These are phyloP conservation scores for Chaetops frenatus DNA, from an alignment of 2,113 vertebrate genomes.

Conservation along the genomic window DNA sequence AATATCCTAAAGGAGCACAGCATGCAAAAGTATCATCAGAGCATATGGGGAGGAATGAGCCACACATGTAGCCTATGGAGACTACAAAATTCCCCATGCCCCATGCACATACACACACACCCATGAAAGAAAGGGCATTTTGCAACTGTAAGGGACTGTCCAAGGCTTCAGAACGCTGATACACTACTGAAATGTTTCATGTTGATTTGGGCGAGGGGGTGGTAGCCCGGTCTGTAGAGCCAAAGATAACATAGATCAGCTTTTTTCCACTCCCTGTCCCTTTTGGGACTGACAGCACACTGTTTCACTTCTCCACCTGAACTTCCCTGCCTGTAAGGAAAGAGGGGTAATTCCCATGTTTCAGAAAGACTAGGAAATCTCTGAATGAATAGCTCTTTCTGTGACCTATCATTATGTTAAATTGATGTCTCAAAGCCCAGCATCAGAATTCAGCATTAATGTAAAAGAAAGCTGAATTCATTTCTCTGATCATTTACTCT, in stretches of 20 bases:
- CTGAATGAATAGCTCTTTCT: not conserved
- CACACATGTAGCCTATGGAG: not conserved
- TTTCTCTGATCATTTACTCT: not conserved
- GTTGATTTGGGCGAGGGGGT: not conserved
- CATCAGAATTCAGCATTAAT: not conserved
- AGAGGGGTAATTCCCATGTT: not conserved
- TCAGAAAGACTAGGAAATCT: not conserved
- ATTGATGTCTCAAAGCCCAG: not conserved
- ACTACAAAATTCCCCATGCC: not conserved
- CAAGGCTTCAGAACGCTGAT: not conserved
- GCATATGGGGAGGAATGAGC: not conserved
- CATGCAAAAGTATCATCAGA: not conserved
- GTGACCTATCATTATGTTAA: not conserved
- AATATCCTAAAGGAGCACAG: not conserved
- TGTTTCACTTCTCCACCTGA: not conserved
- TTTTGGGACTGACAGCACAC: not conserved
- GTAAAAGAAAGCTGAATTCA: not conserved
- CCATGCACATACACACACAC: rapidly evolving
- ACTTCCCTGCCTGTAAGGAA: not conserved
- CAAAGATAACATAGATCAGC: not conserved
- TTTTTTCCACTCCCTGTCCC: not conserved
- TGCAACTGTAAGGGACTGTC: not conserved
- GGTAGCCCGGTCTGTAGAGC: not conserved
- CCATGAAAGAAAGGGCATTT: not conserved
- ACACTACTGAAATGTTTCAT: not conserved